Evolutionary conservation across 2,797 vertebrate genomes (phyloP), one percentile per base, ranked within the genome.

Genomic region (Chaetophractus vellerosus): DNA sequence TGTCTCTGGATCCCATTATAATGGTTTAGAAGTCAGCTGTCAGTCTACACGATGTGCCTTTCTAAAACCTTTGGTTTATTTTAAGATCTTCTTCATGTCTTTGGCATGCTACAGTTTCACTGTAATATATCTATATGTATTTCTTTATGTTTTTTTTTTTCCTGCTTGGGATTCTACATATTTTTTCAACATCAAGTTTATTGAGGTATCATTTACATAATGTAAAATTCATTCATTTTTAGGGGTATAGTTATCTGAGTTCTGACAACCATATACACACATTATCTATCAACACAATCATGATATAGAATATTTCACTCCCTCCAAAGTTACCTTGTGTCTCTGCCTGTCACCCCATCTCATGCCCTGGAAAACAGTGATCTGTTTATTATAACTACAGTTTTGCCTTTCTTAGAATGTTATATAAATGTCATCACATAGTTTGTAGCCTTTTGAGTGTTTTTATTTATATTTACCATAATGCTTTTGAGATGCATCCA

Each of bases 131-230:
- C 64, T 74, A 50, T n/a, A 45, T 83, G 21, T 86, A 79, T 83
- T 92, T 93, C 61, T 31, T 74, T 96, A 18, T 83, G 23, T 79
- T 94, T 76, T 48, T 85, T 45, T 79, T 94, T 76, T 48, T 85
- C 36, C 64, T 75, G n/a, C 33, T 80, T 90, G 76, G 16, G 24
- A 68, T 71, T 61, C n/a, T 52, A 89, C n/a, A 23, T 52, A 24
- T 63, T 88, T 71, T 64, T 74, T 64, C 69, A 68, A 45, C 38
- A 64, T 85, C 33, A 75, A 41, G 8, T 48, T 76, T 94, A 84
- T 63, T 71, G 21, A 84, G 8, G 2, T 81, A 48, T 69, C 64
- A 84, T 94, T 95, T 93, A 63, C 50, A 0, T 50, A 84, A 41
- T 75, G 48, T 88, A 80, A 87, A 74, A 76, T 69, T 59, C 31